Percentiles rank a stretch among this genome's conserved stretches.
These are phyloP conservation scores for Cordylochernes scorpioides DNA, from an alignment of 2,888 invertebrate genomes.

Conservation along the genomic window DNA sequence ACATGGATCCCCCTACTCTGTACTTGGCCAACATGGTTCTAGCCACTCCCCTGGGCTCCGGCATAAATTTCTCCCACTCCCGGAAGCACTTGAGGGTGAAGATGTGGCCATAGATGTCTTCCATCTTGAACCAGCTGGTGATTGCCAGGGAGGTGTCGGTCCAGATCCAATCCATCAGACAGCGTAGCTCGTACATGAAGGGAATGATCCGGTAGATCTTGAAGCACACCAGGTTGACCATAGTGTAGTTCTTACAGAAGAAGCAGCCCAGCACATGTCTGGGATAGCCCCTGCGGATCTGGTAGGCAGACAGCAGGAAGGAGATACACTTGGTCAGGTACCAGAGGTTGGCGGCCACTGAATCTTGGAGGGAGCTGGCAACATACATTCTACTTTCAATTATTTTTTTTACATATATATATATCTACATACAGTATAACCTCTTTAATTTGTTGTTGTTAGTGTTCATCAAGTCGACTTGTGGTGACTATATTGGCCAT, in stretches of 20 bases:
- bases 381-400: too few relatives aligned
- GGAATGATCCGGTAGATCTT: slow-evolving; percentile 86
- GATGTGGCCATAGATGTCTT: slow-evolving; percentile 88
- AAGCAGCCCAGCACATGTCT: slow-evolving; percentile 90
- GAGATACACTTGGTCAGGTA: slow-evolving; percentile 95
- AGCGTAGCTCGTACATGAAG: slow-evolving; percentile 80
- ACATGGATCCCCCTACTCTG: slow-evolving; percentile 57
- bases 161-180: slow-evolving; percentile 99
- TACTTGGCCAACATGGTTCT: slow-evolving; percentile 57
- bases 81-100: slow-evolving; percentile 70
- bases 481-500: too few relatives aligned
- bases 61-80: slow-evolving; percentile 59
- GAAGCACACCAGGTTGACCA: slow-evolving; percentile 70
- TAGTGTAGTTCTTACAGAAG: slow-evolving; percentile 79
- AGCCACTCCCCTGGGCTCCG: slow-evolving; percentile 61
- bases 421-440: too few relatives aligned
- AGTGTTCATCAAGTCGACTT: too few relatives aligned
- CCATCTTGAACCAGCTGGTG: slow-evolving; percentile 97
- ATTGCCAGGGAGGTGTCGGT: slow-evolving; percentile 94
- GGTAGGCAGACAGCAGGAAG: slow-evolving; percentile 79
- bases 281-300: slow-evolving; percentile 92
- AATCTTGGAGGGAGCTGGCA: too few relatives aligned
- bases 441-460: too few relatives aligned
- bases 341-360: too few relatives aligned
- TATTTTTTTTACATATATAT: too few relatives aligned